phyloP scores from a whole-genome alignment of 2,888 invertebrate species.

The Acrobasis consociella region DNA sequence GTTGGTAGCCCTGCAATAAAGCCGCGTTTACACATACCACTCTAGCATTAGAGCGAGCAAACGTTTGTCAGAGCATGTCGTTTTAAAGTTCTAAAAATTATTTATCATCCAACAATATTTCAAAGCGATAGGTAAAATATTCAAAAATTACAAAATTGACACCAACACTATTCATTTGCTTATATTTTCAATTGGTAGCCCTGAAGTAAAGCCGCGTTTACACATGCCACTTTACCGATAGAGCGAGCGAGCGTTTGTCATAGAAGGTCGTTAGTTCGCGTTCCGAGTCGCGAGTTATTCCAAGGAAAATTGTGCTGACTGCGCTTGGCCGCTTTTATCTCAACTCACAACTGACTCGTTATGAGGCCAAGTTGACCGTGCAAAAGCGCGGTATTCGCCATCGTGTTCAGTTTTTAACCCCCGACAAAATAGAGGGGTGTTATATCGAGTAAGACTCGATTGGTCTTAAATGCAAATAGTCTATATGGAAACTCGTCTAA shows the following conservation, averaged over 20 bases:
- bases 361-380: conserved; percentile 31
- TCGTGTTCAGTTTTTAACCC: background rate
- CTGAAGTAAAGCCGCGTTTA: conserved; percentile 46
- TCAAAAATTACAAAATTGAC: no score
- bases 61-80: conserved; percentile 44
- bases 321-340: conserved; percentile 45
- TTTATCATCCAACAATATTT: no score
- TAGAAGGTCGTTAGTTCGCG: conserved; percentile 55
- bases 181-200: conserved; percentile 25
- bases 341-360: conserved; percentile 41
- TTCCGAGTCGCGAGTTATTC: conserved; percentile 53
- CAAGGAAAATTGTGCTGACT: conserved; percentile 65
- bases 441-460: no score
- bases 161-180: background rate
- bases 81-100: no score
- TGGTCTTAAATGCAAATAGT: no score
- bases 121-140: no score
- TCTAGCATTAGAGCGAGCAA: conserved; percentile 42
- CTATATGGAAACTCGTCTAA: no score
- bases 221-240: conserved; percentile 55
- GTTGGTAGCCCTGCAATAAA: conserved; percentile 32
- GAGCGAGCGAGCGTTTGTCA: conserved; percentile 45
- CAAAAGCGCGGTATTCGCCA: background rate
- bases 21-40: conserved; percentile 60
- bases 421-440: no score